Conservation (phyloP, 2,113 vertebrate genomes). For the Pelecanus crispus region DNA sequence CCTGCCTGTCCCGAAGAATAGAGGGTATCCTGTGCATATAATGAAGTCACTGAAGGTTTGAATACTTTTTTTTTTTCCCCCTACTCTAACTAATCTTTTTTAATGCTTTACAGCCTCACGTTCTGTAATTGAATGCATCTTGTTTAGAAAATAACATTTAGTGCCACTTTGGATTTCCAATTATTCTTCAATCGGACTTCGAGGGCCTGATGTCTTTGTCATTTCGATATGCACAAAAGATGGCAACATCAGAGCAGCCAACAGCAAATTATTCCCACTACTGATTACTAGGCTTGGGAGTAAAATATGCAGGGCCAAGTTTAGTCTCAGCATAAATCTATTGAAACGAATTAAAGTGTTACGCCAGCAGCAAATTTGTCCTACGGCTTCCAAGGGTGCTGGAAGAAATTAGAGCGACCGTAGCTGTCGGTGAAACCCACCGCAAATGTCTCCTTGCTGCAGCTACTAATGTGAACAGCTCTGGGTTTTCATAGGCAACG, state of each 20-base stretch:
- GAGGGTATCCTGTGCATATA: not conserved
- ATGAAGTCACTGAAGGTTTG: slow-evolving; percentile 17
- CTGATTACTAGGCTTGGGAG: slow-evolving; percentile 22
- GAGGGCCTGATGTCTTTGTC: slow-evolving; percentile 63
- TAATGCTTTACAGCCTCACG: slow-evolving; percentile 23
- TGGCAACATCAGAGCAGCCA: slow-evolving; percentile 62
- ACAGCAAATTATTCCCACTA: slow-evolving; percentile 52
- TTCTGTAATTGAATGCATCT: slow-evolving; percentile 61
- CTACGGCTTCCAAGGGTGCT: not conserved
- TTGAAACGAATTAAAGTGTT: not conserved
- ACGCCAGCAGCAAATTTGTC: not conserved
- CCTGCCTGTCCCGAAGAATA: not conserved
- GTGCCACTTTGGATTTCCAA: slow-evolving; percentile 72
- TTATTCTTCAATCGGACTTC: slow-evolving; percentile 71
- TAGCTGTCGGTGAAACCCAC: not conserved
- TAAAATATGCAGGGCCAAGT: slow-evolving; percentile 15
- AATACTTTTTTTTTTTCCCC: not conserved
- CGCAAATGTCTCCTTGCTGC: not conserved
- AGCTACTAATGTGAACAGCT: not conserved
- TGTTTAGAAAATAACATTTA: slow-evolving; percentile 72
- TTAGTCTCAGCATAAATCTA: not conserved
- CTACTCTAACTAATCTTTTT: slow-evolving; percentile 45
- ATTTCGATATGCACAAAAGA: slow-evolving; percentile 52
- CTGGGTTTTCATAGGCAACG: not conserved
- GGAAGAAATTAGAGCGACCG: not conserved